Percentiles rank a stretch among this genome's conserved stretches.
Evolutionary conservation across 2,113 vertebrate species (phyloP).

Genomic region (Hippocampus abdominalis): DNA sequence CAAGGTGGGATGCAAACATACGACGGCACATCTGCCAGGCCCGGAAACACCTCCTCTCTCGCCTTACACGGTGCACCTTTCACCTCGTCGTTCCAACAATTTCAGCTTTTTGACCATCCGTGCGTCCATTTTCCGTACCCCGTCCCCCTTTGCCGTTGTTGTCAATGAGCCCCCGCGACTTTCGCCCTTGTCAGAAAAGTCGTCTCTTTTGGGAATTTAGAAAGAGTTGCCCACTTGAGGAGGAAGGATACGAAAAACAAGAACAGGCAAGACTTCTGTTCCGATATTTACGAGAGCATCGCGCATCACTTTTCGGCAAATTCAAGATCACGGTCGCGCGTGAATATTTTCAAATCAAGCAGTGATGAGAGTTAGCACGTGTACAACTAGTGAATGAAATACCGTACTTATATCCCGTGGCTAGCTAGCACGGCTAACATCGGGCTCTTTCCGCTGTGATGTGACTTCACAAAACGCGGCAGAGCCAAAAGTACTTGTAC

Average conservation of each 20-base stretch:
- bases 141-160: no score
- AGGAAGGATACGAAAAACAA: neutral
- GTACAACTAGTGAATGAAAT: no score
- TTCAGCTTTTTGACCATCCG: neutral
- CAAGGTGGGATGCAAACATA: conserved; percentile 67
- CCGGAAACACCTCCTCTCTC: conserved; percentile 57
- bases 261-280: no score
- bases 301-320: neutral
- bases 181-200: no score
- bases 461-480: neutral
- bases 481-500: no score
- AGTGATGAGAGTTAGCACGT: neutral
- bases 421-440: neutral
- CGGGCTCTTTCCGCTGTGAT: neutral
- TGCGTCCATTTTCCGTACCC: neutral
- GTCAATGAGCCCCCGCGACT: no score
- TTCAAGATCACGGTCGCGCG: accelerated
- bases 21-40: conserved; percentile 66
- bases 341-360: neutral
- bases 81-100: conserved; percentile 27
- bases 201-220: neutral
- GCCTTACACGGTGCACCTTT: conserved; percentile 66
- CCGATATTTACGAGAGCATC: neutral
- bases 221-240: no score
- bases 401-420: no score